Conservation (phyloP, 2,113 vertebrate genomes). For the Nestor notabilis region DNA sequence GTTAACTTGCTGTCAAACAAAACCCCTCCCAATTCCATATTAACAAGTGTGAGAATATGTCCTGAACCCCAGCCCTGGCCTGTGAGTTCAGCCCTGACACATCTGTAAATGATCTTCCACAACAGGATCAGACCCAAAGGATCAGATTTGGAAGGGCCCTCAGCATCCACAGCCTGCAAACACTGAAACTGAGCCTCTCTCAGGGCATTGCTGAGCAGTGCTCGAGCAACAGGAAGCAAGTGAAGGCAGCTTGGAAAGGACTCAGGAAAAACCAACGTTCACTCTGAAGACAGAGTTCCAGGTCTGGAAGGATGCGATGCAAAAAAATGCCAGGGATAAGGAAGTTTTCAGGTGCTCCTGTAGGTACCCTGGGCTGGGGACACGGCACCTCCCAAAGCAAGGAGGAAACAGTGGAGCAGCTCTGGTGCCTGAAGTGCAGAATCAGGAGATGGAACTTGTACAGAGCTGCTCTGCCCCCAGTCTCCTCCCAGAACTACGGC, state of each 20-base stretch:
- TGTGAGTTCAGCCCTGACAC: constrained; percentile 62
- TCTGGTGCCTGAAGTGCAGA: background rate
- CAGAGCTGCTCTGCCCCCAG: background rate
- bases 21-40: constrained; percentile 44
- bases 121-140: constrained; percentile 53
- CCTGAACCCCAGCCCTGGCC: constrained; percentile 44
- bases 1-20: constrained; percentile 19
- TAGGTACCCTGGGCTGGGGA: background rate
- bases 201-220: constrained; percentile 28
- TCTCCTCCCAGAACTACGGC: background rate
- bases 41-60: constrained; percentile 54
- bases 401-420: background rate
- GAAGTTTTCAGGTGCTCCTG: background rate
- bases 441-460: background rate
- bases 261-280: constrained; percentile 27
- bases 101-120: constrained; percentile 68
- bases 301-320: background rate
- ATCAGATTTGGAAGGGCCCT: constrained; percentile 56
- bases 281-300: background rate
- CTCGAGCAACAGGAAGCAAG: constrained; percentile 15
- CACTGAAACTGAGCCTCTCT: constrained; percentile 36
- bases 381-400: background rate
- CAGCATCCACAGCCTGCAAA: constrained; percentile 32
- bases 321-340: background rate
- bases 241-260: constrained; percentile 49